These are phyloP conservation scores for Sebastiscus albofasciatus DNA, from an alignment of 2,797 vertebrate genomes.

Conservation along the genomic window DNA sequence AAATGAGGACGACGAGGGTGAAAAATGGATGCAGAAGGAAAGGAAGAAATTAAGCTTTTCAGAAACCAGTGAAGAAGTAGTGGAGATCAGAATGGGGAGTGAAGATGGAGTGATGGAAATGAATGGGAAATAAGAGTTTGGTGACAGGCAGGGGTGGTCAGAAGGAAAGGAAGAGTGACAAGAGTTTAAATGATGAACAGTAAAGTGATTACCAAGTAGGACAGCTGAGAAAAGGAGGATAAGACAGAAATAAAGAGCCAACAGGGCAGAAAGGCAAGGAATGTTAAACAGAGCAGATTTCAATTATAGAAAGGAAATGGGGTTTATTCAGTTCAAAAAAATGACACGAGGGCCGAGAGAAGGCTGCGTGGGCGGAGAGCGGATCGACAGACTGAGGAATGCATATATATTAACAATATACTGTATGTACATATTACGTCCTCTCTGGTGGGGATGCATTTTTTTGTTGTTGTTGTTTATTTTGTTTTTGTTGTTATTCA, in stretches of 20 bases:
- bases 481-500: too few species aligned
- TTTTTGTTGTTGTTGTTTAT: too few species aligned
- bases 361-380: neutral
- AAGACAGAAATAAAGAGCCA: neutral
- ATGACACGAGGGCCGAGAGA: neutral
- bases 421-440: neutral
- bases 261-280: neutral
- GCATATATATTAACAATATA: neutral
- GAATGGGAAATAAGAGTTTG: neutral
- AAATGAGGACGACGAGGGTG: neutral
- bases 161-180: neutral
- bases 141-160: neutral
- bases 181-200: neutral
- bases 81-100: neutral
- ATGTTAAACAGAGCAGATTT: constrained; percentile 3
- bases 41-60: neutral
- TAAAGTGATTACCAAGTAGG: neutral
- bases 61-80: neutral
- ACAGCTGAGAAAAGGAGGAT: neutral
- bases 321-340: neutral
- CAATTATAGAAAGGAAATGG: constrained; percentile 20
- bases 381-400: neutral
- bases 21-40: neutral
- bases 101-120: neutral
- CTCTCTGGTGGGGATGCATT: too few species aligned